Evolutionary conservation across 2,113 vertebrate genomes (phyloP), one percentile per base, ranked within the genome.

Genomic region (Phalacrocorax brasilianus): DNA sequence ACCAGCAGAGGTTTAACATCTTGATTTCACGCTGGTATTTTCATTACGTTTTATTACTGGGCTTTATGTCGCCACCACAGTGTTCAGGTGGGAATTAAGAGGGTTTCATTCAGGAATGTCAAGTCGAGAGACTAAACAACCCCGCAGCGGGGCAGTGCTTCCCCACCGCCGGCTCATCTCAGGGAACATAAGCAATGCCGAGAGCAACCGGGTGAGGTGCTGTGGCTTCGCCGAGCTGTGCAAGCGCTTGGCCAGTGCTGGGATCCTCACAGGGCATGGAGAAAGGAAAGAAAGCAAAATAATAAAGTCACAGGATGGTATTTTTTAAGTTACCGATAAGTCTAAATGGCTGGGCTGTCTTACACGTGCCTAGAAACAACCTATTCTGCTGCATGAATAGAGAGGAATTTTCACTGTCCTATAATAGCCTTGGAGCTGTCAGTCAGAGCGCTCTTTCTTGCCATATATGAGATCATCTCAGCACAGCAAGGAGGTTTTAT

Each of bases 21-120:
- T 96, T 88, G 3, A 92, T 96, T 95, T 93, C 97, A 95, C 42
- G 21, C 88, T 79, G 95, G 71, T 88, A 81, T 95, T 94, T 68
- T 91, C 94, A 52, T 94, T 76, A 63, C 30, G 0, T 91, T 97
- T 95, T 89, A 95, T 73, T 66, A 65, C 88, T 8, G 22, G 77
- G 75, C 65, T 93, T 82, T 81, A 85, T 62, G 79, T n/a, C 40
- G 7, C 53, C 40, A 50, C 70, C 11, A 2, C 47, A 18, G 89
- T 5, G 8, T 77, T 88, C 47, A 70, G 71, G 75, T 75, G 80
- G 89, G 91, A 93, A 77, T 76, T 76, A 21, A 55, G 62, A 70
- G 2, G 24, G 80, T 62, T 96, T 72, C 72, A 4, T 33, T 78
- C 55, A 67, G 56, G 68, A 92, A 93, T 7, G 33, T 19, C 45